Evolutionary conservation across 2,888 invertebrate genomes (phyloP).

Genomic region (Noctuana brunneofusca): DNA sequence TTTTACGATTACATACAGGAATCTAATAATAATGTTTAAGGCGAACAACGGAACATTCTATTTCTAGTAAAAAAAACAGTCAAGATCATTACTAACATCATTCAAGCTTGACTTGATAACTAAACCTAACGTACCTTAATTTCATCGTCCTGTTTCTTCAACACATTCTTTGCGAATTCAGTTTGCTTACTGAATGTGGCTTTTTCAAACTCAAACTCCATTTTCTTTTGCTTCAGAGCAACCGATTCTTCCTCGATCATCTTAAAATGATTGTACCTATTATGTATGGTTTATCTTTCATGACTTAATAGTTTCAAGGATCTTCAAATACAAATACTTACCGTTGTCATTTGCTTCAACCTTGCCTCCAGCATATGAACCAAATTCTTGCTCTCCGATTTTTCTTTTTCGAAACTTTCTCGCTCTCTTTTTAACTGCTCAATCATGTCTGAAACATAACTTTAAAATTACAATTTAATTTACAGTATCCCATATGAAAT

Average conservation of each 20-base stretch:
- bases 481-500: not conserved
- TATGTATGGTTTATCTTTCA: not conserved
- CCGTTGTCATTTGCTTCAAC: conserved; percentile 82
- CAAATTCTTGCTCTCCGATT: conserved; percentile 76
- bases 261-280: conserved; percentile 44
- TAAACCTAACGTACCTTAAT: conserved; percentile 69
- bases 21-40: too few species aligned
- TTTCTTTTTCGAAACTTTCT: conserved; percentile 80
- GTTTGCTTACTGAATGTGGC: conserved; percentile 84
- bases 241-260: conserved; percentile 74
- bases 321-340: conserved; percentile 40
- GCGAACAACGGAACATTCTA: too few species aligned
- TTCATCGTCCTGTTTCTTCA: conserved; percentile 84
- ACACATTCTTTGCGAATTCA: conserved; percentile 79
- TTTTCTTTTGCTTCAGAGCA: conserved; percentile 81
- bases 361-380: conserved; percentile 82
- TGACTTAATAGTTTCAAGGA: not conserved
- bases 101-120: not conserved
- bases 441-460: conserved; percentile 76
- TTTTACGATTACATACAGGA: too few species aligned
- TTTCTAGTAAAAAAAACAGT: too few species aligned
- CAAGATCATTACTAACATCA: not conserved
- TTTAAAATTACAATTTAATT: too few species aligned
- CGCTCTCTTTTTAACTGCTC: conserved; percentile 80
- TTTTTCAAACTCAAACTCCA: conserved; percentile 83